These are phyloP conservation scores for Hydroisotoma schaefferi DNA, from an alignment of 2,888 invertebrate genomes.

Conservation along the genomic window DNA sequence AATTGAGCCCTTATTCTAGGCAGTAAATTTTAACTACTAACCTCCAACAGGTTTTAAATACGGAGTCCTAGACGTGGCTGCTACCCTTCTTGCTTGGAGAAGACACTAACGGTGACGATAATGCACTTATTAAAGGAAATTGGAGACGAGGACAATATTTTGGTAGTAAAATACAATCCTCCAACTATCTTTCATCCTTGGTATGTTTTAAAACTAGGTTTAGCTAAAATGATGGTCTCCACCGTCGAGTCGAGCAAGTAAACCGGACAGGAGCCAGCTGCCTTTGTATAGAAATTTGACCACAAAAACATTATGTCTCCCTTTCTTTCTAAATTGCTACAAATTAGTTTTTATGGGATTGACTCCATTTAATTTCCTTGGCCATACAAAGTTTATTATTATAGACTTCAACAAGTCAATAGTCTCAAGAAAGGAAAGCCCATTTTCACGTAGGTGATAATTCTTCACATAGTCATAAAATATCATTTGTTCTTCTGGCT, in stretches of 20 bases:
- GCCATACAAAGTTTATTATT: not conserved
- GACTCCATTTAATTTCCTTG: constrained; percentile 13
- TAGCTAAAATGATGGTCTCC: no score
- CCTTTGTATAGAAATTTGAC: constrained; percentile 5
- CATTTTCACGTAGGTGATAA: not conserved
- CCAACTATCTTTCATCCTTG: no score
- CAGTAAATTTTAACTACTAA: constrained; percentile 16
- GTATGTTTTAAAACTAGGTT: not conserved
- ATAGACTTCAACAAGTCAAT: not conserved
- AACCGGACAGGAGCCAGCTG: constrained; percentile 8
- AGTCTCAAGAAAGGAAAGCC: not conserved
- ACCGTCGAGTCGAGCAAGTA: no score
- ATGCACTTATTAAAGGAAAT: constrained; percentile 7
- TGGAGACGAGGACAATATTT: constrained; percentile 6
- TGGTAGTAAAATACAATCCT: constrained; percentile 1
- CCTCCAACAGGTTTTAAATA: not conserved
- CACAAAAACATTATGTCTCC: constrained; percentile 17
- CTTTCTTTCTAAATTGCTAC: constrained; percentile 14
- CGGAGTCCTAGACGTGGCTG: no score
- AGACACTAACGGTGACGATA: constrained; percentile 7
- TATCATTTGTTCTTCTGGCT: not conserved
- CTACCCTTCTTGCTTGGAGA: not conserved
- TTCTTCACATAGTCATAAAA: not conserved
- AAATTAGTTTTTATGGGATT: constrained; percentile 13
- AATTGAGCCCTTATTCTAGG: constrained; percentile 14